phyloP scores from a whole-genome alignment of 1,140 invertebrate species.

The Anadara kagoshimensis region DNA sequence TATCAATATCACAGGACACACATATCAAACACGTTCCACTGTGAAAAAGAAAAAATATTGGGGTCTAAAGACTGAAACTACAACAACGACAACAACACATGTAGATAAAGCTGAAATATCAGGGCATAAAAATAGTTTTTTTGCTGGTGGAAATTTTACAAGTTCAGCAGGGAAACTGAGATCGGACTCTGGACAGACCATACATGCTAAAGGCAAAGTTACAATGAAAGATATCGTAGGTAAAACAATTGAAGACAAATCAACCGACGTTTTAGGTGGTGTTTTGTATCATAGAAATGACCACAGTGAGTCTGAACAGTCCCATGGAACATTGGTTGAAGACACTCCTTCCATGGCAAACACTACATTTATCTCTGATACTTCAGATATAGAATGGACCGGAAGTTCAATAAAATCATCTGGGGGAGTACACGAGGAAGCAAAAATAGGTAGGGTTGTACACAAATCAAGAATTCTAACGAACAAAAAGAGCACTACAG shows the following conservation, averaged over 20 bases:
- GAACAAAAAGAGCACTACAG: neutral
- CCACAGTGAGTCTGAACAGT: neutral
- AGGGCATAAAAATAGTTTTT: neutral
- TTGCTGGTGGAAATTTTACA: slow-evolving; percentile 6
- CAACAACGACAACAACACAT: neutral
- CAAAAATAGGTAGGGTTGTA: neutral
- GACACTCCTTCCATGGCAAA: neutral
- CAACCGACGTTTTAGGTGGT: neutral
- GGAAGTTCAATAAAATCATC: neutral
- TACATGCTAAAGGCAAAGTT: slow-evolving; percentile 5
- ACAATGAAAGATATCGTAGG: neutral
- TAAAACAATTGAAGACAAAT: neutral
- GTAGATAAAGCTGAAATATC: neutral
- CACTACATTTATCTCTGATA: neutral
- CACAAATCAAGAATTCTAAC: neutral
- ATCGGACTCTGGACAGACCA: neutral
- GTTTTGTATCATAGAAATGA: neutral
- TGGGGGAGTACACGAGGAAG: neutral
- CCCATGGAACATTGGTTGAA: slow-evolving; percentile 1
- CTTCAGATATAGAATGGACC: neutral
- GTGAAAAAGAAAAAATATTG: neutral
- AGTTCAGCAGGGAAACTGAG: neutral
- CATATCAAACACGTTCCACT: neutral
- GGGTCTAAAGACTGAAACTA: neutral
- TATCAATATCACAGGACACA: neutral